phyloP scores from a whole-genome alignment of 2,888 invertebrate genomes.

The Thera obeliscata region DNA sequence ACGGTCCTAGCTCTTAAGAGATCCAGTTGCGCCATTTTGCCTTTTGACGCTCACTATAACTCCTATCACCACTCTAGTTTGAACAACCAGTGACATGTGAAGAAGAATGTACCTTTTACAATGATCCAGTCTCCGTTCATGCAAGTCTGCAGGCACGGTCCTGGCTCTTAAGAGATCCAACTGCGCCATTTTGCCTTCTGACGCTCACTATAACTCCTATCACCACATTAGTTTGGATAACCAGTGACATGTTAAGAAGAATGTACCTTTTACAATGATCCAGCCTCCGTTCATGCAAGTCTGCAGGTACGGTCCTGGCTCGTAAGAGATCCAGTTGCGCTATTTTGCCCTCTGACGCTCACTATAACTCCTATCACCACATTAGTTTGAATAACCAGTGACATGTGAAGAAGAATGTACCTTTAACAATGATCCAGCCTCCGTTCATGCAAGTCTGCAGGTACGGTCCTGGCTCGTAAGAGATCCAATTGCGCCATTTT shows the following conservation, averaged over 20 bases:
- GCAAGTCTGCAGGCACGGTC: conserved; percentile 86
- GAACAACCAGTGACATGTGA: no score
- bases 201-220: no score
- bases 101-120: no score
- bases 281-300: conserved; percentile 87
- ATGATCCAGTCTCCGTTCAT: conserved; percentile 83
- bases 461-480: conserved; percentile 82
- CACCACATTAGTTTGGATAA: no score
- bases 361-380: no score
- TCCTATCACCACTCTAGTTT: no score
- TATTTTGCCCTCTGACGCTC: conserved; percentile 85
- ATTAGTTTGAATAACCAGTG: no score
- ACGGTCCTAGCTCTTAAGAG: conserved; percentile 83
- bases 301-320: conserved; percentile 84
- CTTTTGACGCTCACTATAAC: no score
- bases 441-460: conserved; percentile 86
- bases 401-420: no score
- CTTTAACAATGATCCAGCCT: conserved; percentile 66
- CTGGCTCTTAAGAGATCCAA: conserved; percentile 80
- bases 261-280: no score
- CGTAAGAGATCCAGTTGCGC: conserved; percentile 83
- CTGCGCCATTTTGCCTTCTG: conserved; percentile 85
- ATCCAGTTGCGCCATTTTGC: conserved; percentile 83
- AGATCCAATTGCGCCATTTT: conserved; percentile 84
- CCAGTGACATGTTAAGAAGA: no score